Evolutionary conservation across 2,888 invertebrate genomes (phyloP).

Genomic region (Branchellion lobata): DNA sequence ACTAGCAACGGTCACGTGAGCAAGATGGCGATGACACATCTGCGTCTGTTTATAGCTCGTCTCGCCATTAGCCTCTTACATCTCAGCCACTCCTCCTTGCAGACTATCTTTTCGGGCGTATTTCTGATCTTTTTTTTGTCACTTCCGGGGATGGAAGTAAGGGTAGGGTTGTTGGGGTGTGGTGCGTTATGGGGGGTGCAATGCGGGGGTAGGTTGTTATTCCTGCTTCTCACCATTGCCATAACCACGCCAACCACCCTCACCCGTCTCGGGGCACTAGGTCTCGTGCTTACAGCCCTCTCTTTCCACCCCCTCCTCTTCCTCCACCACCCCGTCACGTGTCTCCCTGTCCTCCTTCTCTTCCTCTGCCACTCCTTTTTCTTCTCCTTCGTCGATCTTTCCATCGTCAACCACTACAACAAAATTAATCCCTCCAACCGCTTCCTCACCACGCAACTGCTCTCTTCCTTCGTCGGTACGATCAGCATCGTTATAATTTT

Average conservation of each 20-base stretch:
- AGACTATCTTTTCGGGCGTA: neutral
- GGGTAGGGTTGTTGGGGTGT: neutral
- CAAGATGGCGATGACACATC: neutral
- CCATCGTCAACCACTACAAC: neutral
- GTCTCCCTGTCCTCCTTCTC: neutral
- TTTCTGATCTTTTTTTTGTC: slow-evolving; percentile 7
- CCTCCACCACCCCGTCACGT: neutral
- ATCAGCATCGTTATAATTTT: neutral
- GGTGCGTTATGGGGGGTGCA: neutral
- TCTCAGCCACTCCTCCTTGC: neutral
- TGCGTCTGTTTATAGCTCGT: neutral
- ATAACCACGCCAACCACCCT: neutral
- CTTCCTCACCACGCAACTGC: neutral
- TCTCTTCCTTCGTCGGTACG: neutral
- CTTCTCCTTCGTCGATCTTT: neutral
- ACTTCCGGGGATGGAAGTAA: neutral
- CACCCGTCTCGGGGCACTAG: neutral
- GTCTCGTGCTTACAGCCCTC: neutral
- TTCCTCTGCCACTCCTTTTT: neutral
- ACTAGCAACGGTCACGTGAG: neutral
- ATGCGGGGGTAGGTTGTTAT: neutral
- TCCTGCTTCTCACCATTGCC: neutral
- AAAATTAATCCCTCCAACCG: neutral
- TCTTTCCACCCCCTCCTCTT: neutral
- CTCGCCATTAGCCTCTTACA: neutral